These are phyloP conservation scores for Stegodyphus dumicola DNA, from an alignment of 1,140 invertebrate species.

Conservation along the genomic window DNA sequence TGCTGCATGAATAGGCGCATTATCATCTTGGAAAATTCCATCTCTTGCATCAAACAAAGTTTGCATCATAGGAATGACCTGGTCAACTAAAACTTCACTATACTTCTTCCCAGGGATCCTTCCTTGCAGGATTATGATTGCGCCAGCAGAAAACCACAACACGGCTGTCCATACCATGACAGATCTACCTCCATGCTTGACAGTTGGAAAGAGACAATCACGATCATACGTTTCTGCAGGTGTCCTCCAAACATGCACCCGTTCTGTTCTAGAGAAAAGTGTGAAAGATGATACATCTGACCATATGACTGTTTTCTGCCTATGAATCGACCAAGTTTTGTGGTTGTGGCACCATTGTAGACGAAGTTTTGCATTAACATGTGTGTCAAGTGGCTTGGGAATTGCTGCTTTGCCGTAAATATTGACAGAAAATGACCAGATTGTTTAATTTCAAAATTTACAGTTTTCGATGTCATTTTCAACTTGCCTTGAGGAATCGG, in stretches of 20 bases:
- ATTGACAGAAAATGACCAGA: too few species aligned
- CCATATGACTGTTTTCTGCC: background rate
- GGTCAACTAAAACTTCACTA: background rate
- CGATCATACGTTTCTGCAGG: constrained; percentile 10
- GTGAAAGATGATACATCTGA: background rate
- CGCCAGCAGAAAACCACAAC: background rate
- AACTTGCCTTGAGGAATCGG: too few species aligned
- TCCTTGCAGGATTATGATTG: background rate
- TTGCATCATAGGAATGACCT: background rate
- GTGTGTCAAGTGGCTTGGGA: background rate
- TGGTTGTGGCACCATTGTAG: background rate
- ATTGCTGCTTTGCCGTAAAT: background rate
- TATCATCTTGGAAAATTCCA: constrained; percentile 10
- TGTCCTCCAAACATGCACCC: constrained; percentile 7
- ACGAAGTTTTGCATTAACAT: background rate
- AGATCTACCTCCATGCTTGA: background rate
- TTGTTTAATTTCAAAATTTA: too few species aligned
- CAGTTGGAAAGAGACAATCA: constrained; percentile 9
- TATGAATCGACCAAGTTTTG: background rate
- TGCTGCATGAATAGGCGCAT: background rate
- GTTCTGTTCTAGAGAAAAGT: background rate
- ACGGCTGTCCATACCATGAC: background rate
- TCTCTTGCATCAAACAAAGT: background rate
- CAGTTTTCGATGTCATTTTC: too few species aligned
- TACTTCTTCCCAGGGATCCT: background rate